Evolutionary conservation across 2,113 vertebrate species (phyloP).

Genomic region (Ceyx margarethae): DNA sequence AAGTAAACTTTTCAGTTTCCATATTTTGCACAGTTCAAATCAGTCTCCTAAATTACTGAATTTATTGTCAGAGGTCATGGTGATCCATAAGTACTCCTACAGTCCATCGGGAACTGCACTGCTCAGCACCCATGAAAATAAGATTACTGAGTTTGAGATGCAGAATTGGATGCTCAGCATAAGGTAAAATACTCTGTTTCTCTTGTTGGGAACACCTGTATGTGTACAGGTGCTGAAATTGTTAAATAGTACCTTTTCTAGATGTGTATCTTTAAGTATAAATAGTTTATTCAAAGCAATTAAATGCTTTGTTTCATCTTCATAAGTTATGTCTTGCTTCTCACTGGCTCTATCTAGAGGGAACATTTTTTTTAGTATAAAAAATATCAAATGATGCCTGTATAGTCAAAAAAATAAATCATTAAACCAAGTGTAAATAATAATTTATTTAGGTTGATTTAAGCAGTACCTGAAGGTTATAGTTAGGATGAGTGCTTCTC

Average conservation of each 20-base stretch:
- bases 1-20: neutral
- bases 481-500: neutral
- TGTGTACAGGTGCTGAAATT: neutral
- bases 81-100: neutral
- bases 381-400: neutral
- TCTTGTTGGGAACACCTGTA: neutral
- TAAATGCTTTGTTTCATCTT: neutral
- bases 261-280: neutral
- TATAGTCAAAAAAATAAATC: neutral
- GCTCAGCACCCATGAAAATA: neutral
- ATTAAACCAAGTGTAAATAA: neutral
- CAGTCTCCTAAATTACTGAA: neutral
- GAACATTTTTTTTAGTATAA: neutral
- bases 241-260: neutral
- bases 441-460: neutral
- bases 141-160: neutral
- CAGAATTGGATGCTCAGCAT: neutral
- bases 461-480: neutral
- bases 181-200: neutral
- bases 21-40: neutral
- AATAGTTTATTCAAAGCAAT: neutral
- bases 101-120: rapidly evolving
- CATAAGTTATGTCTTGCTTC: neutral
- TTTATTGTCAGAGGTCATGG: neutral
- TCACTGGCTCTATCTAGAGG: neutral